phyloP scores from a whole-genome alignment of 1,140 invertebrate species.

The Cecropterus lyciades region DNA sequence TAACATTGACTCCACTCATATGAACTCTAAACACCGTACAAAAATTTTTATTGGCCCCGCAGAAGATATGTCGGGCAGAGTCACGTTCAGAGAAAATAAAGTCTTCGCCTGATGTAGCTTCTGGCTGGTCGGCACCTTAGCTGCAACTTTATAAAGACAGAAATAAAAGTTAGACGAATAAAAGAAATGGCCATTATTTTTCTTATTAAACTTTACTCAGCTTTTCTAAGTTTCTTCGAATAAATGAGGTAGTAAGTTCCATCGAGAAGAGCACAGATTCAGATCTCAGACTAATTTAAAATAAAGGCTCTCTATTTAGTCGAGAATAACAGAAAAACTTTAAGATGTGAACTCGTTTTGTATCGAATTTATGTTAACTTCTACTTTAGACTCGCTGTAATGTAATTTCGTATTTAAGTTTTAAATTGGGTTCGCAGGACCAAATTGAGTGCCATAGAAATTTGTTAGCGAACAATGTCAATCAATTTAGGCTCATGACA shows the following conservation, averaged over 20 bases:
- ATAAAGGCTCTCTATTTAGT: slow-evolving; percentile 14
- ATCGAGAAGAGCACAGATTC: slow-evolving; percentile 21
- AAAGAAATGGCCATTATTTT: slow-evolving; percentile 31
- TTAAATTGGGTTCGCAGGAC: too few relatives aligned
- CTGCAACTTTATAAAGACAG: slow-evolving; percentile 6
- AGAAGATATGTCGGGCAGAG: too few relatives aligned
- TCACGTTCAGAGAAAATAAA: too few relatives aligned
- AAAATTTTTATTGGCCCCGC: too few relatives aligned
- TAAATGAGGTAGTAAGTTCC: slow-evolving; percentile 32
- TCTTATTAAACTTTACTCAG: slow-evolving; percentile 33
- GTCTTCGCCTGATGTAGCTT: too few relatives aligned
- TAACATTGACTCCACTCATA: too few relatives aligned
- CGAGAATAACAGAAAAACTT: slow-evolving; percentile 22
- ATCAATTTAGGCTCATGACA: too few relatives aligned
- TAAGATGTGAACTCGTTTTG: slow-evolving; percentile 14
- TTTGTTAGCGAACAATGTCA: too few relatives aligned
- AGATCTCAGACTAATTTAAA: slow-evolving; percentile 29
- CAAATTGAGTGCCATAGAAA: too few relatives aligned
- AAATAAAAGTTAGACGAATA: slow-evolving; percentile 12
- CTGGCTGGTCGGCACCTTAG: too few relatives aligned
- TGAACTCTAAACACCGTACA: too few relatives aligned
- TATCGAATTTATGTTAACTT: slow-evolving; percentile 24
- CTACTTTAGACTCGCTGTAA: background rate
- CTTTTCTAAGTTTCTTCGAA: slow-evolving; percentile 28
- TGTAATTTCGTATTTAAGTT: too few relatives aligned